Percentiles rank a stretch among this genome's conserved stretches.
These are phyloP conservation scores for Melanaphis sacchari DNA, from an alignment of 1,140 invertebrate genomes.

Conservation along the genomic window DNA sequence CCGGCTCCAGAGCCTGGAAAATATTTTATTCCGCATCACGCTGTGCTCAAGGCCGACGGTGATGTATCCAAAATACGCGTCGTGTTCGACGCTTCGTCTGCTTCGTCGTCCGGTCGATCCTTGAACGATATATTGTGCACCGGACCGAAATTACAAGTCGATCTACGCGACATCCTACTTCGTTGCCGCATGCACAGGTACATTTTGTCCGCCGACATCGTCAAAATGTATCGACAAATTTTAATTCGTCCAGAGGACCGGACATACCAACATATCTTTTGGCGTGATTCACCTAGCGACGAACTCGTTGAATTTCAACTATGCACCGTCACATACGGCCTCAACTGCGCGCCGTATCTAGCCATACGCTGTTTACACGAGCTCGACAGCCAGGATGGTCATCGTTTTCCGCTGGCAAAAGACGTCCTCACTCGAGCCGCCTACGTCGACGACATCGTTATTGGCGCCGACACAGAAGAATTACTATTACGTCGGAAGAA, in stretches of 20 bases:
- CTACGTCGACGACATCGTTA: not conserved
- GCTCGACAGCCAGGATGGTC: not conserved
- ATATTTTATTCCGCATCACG: not conserved
- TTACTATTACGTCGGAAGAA: not conserved
- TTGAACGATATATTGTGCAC: constrained; percentile 21
- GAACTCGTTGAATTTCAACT: not conserved
- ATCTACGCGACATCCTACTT: not conserved
- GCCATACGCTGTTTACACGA: not conserved
- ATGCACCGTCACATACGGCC: not conserved
- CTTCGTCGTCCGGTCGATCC: not conserved
- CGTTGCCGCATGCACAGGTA: not conserved
- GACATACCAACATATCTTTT: constrained; percentile 63
- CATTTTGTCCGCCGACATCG: not conserved
- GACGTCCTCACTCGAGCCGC: not conserved
- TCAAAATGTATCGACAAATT: constrained; percentile 56
- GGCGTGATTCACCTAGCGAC: constrained; percentile 60
- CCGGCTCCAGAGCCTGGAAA: not conserved
- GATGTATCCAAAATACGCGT: constrained; percentile 58
- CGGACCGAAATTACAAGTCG: not conserved
- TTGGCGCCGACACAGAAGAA: not conserved
- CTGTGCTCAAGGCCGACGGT: not conserved
- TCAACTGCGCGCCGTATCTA: not conserved
- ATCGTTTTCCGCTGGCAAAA: not conserved
- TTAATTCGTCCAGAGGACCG: constrained; percentile 58
- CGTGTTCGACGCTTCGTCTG: constrained; percentile 63